phyloP scores from a whole-genome alignment of 1,140 invertebrate genomes.

The Trachymyrmex septentrionalis region DNA sequence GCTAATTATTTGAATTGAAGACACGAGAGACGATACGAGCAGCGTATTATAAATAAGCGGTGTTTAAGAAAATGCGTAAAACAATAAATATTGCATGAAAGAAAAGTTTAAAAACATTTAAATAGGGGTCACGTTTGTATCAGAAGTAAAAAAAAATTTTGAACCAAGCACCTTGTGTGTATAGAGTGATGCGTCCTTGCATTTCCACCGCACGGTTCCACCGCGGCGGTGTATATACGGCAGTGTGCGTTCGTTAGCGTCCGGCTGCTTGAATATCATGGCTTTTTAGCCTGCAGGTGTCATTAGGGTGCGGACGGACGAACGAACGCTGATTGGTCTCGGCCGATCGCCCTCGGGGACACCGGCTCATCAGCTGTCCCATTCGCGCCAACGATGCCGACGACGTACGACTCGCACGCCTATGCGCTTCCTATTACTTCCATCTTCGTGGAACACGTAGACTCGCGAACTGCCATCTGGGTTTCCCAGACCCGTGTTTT shows the following conservation, averaged over 20 bases:
- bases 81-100: no score
- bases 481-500: constrained; percentile 48
- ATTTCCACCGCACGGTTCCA: constrained; percentile 28
- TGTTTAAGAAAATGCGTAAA: not conserved
- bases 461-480: constrained; percentile 6
- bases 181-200: not conserved
- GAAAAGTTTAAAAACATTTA: not conserved
- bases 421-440: constrained; percentile 38
- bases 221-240: constrained; percentile 6
- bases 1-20: not conserved
- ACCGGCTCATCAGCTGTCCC: constrained; percentile 83
- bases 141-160: not conserved
- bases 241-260: constrained; percentile 84
- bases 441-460: not conserved
- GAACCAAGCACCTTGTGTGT: not conserved
- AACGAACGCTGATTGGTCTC: constrained; percentile 84
- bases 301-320: constrained; percentile 83
- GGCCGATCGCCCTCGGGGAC: constrained; percentile 84
- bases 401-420: constrained; percentile 48
- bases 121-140: not conserved
- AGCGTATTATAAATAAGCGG: not conserved
- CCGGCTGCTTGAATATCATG: constrained; percentile 83
- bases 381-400: constrained; percentile 79
- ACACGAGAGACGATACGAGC: not conserved
- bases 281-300: constrained; percentile 85